phyloP scores from a whole-genome alignment of 2,797 vertebrate genomes.

The Trachops cirrhosus region DNA sequence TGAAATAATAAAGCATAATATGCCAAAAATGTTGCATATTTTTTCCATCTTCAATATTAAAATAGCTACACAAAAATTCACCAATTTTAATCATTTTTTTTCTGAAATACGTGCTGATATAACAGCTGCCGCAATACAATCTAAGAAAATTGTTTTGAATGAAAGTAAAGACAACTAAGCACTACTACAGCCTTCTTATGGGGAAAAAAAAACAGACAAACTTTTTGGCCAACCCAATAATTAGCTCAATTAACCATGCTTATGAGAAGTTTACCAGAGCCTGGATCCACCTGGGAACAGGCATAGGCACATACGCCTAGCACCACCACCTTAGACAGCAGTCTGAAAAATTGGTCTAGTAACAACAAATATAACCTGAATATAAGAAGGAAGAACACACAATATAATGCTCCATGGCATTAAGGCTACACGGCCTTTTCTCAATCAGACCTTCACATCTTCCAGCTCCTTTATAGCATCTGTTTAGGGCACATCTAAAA shows the following conservation, averaged over 20 bases:
- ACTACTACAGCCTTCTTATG: neutral
- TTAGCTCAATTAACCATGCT: neutral
- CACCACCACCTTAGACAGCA: neutral
- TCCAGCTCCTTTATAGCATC: constrained; percentile 29
- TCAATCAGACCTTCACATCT: neutral
- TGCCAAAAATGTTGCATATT: neutral
- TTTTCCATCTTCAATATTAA: neutral
- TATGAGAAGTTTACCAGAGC: neutral
- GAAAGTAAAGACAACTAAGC: neutral
- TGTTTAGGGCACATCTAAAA: constrained; percentile 55
- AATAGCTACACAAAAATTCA: neutral
- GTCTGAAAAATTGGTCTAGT: neutral
- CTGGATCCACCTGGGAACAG: neutral
- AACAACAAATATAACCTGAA: constrained; percentile 6
- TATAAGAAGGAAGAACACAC: neutral
- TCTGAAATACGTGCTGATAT: neutral
- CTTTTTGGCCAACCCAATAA: neutral
- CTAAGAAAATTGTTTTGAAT: neutral
- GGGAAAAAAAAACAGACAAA: neutral
- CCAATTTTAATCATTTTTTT: neutral
- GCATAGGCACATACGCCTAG: neutral
- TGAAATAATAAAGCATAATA: neutral
- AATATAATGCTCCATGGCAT: neutral
- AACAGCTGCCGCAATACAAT: neutral
- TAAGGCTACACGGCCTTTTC: neutral